A percentile compares a stretch with the other conserved stretches of the same genome.
These are phyloP conservation scores for Argyrosomus japonicus DNA, from an alignment of 2,113 vertebrate genomes.

Conservation along the genomic window DNA sequence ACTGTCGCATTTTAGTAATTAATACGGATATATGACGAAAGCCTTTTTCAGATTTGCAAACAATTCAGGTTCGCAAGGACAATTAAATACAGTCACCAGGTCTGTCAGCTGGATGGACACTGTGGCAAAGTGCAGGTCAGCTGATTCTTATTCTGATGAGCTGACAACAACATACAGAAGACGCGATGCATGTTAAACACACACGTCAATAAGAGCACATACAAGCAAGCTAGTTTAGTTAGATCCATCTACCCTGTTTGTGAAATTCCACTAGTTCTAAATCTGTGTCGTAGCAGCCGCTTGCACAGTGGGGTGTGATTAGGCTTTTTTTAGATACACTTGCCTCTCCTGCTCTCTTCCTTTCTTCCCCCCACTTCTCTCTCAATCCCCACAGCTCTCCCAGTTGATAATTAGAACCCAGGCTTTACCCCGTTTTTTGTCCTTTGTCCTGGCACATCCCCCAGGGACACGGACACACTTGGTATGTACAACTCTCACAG, in stretches of 20 bases:
- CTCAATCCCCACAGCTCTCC: constrained; percentile 39
- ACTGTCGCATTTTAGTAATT: neutral
- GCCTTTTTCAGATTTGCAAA: neutral
- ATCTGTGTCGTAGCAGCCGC: constrained; percentile 46
- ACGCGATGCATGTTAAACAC: neutral
- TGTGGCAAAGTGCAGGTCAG: neutral
- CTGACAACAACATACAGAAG: neutral
- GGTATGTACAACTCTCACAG: constrained; percentile 20
- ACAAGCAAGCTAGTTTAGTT: neutral
- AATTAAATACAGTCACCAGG: neutral
- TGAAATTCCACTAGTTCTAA: constrained; percentile 58
- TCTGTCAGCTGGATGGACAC: neutral
- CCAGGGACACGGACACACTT: constrained; percentile 39
- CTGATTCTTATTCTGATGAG: constrained; percentile 2
- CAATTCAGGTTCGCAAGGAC: neutral
- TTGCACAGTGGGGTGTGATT: constrained; percentile 51
- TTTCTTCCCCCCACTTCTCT: constrained; percentile 1
- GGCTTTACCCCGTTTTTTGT: constrained; percentile 28
- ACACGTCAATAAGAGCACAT: neutral
- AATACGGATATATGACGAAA: neutral
- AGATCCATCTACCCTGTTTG: constrained; percentile 27
- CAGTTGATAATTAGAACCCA: constrained; percentile 62
- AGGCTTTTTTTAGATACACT: constrained; percentile 59
- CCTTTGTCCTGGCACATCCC: constrained; percentile 37
- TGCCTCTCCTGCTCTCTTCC: constrained; percentile 1